Evolutionary conservation across 2,888 invertebrate species (phyloP), one percentile per base, ranked within the genome.

Genomic region (Drosophila mercatorum): DNA sequence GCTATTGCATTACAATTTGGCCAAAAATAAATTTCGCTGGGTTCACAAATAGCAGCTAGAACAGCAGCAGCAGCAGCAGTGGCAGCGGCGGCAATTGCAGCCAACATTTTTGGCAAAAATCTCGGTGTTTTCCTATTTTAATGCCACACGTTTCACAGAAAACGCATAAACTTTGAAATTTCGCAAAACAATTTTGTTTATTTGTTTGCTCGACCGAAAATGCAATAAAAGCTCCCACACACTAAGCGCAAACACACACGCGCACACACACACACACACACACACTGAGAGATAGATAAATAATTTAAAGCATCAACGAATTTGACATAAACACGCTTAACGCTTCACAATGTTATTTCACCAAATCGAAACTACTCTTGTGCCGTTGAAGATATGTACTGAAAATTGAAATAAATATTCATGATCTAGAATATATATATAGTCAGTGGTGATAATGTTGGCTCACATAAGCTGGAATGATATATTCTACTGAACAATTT

Each of bases 131-230:
- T 43, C 59, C 65, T 52, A 65, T 75, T 79, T 74, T 75, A 75
- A 68, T 78, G 70, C 79, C 70, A 22, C 80, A 79, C 75, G 80
- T 80, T 79, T 75, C 76, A 53, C 61, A 53, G 64, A 79, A 81
- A 83, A 68, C 65, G 40, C 72, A 78, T 80, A 67, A 82, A 80
- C 46, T 73, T 58, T 46, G 36, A 56, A 77, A 63, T 47, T 73
- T 67, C 5, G 64, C 66, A 67, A 77, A 67, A 79, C 75, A 75
- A 64, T 64, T 56, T 69, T 72, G 65, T 81, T 81, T 83, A 59
- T 77, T 77, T 85, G 71, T 81, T 80, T 80, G 59, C 43, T 57
- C 46, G 26, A 72, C 71, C 72, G 57, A 62, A 73, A 83, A 68
- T 81, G 81, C 75, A 81, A 81, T 78, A 81, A 81, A 83, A 72